Base-by-base conservation (phyloP, 2,113 vertebrate species). In the Phylloscopus trochilus region DNA sequence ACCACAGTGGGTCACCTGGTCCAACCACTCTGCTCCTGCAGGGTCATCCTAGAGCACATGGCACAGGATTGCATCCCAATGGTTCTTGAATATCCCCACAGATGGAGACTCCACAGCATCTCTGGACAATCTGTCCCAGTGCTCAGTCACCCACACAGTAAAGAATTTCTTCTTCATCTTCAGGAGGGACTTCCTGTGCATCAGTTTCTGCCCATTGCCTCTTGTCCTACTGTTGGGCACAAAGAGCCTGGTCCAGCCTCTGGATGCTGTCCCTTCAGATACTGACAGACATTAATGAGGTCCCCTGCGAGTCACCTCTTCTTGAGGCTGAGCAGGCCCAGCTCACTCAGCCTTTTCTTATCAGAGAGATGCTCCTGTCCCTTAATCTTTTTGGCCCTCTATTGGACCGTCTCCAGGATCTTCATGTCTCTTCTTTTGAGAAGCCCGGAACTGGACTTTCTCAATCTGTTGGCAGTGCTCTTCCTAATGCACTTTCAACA, bases 11-110 rank as follows among this genome's bases (percentile, higher is more conserved):
- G 7, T 43, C 21, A 3, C 18, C 39, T 60, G 14, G 33, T 18
- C 23, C 27, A 44, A 51, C 33, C 15, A 28, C 22, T 7, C 22
- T 18, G 33, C 12, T 69, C 33, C 22, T 10, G 8, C 9, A 46
- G 37, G 11, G 4, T 3, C 8, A 53, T 69, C 15, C 7, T 5
- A 46, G 15, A 69, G 9, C 23, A 62, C 18, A 18, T 0, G 0
- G 21, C 14, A 59, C 46, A 60, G 17, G 18, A 60, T 10, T 77
- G 18, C 3, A 3, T 33, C 33, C 27, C 18, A 5, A 33, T 1
- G 0, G 7, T 13, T 60, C 27, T 13, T 15, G 6, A 33, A 28
- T 19, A 53, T 46, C 23, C 7, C 39, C 73, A 33, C 8, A 1
- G 15, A 53, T 5, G 4, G 22, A 37, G 33, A 37, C 31, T 44